A percentile compares a stretch with the other conserved stretches of the same genome.
These are phyloP conservation scores for Cetonia aurata DNA, from an alignment of 2,888 invertebrate species.

Conservation along the genomic window DNA sequence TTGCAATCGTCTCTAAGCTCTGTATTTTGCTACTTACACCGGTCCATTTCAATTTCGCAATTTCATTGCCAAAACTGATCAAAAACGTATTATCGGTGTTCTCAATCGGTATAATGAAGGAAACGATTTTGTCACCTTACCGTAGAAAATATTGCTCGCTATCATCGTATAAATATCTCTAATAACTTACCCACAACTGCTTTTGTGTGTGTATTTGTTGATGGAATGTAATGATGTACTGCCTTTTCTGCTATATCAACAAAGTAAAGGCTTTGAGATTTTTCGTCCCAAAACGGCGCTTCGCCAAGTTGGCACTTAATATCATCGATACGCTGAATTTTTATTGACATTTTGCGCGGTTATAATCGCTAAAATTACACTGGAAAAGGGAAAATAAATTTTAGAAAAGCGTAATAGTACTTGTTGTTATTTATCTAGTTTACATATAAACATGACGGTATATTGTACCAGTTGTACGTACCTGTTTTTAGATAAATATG, in stretches of 20 bases:
- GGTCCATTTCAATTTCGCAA: constrained; percentile 75
- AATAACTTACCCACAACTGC: constrained; percentile 32
- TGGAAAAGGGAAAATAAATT: no score
- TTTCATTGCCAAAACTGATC: constrained; percentile 70
- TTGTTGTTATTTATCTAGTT: no score
- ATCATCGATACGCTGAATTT: constrained; percentile 64
- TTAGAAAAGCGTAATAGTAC: no score
- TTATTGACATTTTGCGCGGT: constrained; percentile 59
- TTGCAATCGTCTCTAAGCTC: constrained; percentile 67
- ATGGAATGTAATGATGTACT: constrained; percentile 68
- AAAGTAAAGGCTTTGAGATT: constrained; percentile 72
- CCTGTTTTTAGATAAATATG: no score
- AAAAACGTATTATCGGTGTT: constrained; percentile 72
- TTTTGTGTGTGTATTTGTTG: constrained; percentile 51
- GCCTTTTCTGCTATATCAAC: constrained; percentile 72
- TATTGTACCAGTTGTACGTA: no score
- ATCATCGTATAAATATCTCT: not conserved
- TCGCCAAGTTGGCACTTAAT: constrained; percentile 72
- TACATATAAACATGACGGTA: no score
- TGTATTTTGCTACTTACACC: constrained; percentile 68
- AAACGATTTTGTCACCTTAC: constrained; percentile 57
- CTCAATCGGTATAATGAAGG: constrained; percentile 75
- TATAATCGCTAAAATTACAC: no score
- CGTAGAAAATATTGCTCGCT: not conserved
- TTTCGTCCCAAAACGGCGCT: constrained; percentile 77